phyloP scores from a whole-genome alignment of 2,113 vertebrate species.

The Tinamus guttatus region DNA sequence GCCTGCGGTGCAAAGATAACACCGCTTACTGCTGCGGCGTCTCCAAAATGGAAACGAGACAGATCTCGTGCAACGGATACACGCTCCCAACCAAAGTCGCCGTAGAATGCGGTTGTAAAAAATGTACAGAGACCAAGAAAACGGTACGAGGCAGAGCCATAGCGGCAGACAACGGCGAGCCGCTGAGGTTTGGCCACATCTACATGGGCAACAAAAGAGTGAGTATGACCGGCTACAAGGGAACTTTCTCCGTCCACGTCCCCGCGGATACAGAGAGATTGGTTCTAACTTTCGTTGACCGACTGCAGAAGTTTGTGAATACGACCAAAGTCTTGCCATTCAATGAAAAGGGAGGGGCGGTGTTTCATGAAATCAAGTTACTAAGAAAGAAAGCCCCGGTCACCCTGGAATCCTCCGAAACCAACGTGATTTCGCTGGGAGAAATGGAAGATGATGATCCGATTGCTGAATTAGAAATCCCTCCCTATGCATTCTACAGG shows the following conservation, averaged over 20 bases:
- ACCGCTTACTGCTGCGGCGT: conserved; percentile 90
- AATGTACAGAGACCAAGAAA: conserved; percentile 88
- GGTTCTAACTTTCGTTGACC: conserved; percentile 96
- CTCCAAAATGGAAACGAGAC: conserved; percentile 84
- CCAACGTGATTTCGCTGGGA: conserved; percentile 89
- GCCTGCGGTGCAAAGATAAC: conserved; percentile 89
- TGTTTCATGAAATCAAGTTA: conserved; percentile 95
- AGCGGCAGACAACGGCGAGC: conserved; percentile 91
- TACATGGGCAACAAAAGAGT: conserved; percentile 89
- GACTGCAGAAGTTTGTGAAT: conserved; percentile 94
- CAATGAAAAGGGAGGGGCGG: conserved; percentile 89
- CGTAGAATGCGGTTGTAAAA: conserved; percentile 87
- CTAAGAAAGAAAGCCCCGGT: conserved; percentile 88
- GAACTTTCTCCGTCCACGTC: conserved; percentile 92
- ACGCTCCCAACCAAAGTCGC: conserved; percentile 89
- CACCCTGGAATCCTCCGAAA: conserved; percentile 83
- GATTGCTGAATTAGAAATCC: conserved; percentile 92
- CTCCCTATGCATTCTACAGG: conserved; percentile 89
- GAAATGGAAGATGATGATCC: conserved; percentile 87
- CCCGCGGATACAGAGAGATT: conserved; percentile 89
- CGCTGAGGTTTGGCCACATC: conserved; percentile 95
- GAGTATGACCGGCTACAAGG: conserved; percentile 96
- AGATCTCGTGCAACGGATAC: conserved; percentile 88
- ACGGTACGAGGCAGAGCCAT: conserved; percentile 88
- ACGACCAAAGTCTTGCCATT: conserved; percentile 97